Evolutionary conservation across 1,140 invertebrate genomes (phyloP).

Genomic region (Bombus vancouverensis): DNA sequence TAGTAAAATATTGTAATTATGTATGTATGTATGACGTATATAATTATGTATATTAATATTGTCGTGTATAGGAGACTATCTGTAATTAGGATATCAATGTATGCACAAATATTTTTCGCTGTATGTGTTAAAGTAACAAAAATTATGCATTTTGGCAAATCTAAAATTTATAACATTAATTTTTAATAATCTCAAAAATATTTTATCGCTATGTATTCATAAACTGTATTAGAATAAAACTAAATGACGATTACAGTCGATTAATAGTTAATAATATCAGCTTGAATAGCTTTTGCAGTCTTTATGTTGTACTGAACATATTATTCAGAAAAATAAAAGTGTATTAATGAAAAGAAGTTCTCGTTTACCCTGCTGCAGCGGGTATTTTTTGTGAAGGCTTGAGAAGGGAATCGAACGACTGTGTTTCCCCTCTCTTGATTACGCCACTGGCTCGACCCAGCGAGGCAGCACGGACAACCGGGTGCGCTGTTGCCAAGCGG

Average conservation of each 20-base stretch:
- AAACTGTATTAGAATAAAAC: not conserved
- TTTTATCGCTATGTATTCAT: not conserved
- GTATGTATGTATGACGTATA: not conserved
- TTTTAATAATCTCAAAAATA: not conserved
- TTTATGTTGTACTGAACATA: not conserved
- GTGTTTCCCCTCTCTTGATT: constrained; percentile 52
- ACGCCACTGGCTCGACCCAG: constrained; percentile 63
- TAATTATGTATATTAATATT: not conserved
- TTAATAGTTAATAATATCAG: no score
- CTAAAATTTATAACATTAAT: not conserved
- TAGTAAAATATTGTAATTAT: not conserved
- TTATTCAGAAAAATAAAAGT: not conserved
- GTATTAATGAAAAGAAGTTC: constrained; percentile 12
- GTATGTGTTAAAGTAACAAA: no score
- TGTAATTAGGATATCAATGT: not conserved
- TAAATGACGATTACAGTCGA: not conserved
- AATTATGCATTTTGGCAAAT: not conserved
- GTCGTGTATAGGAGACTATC: not conserved
- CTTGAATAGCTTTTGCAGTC: not conserved
- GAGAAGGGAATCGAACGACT: constrained; percentile 44
- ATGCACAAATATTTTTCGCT: not conserved
- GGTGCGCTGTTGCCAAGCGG: constrained; percentile 74
- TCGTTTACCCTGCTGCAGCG: constrained; percentile 5
- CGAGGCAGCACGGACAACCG: constrained; percentile 64
- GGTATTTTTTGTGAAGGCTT: constrained; percentile 22